phyloP scores from a whole-genome alignment of 2,113 vertebrate genomes.

The Lasiurus borealis region DNA sequence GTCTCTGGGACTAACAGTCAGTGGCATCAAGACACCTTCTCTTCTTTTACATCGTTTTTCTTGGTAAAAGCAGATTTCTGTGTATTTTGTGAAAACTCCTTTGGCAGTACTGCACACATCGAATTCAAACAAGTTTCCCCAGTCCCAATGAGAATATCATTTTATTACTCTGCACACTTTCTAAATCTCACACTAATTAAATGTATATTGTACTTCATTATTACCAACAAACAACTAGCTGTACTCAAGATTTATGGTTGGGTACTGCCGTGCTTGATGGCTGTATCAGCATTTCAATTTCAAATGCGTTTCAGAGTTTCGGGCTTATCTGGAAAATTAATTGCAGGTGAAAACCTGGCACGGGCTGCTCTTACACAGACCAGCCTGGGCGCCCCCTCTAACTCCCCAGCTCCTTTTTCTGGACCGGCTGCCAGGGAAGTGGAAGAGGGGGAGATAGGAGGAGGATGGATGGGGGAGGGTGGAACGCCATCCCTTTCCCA shows the following conservation, averaged over 20 bases:
- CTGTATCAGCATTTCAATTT: conserved; percentile 74
- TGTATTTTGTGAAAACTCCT: conserved; percentile 44
- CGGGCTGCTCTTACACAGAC: not conserved
- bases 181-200: conserved; percentile 79
- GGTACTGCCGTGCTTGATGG: not conserved
- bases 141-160: conserved; percentile 71
- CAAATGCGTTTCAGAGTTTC: conserved; percentile 57
- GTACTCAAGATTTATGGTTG: conserved; percentile 65
- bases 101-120: not conserved
- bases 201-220: conserved; percentile 74
- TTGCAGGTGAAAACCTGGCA: conserved; percentile 70
- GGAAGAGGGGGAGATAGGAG: not conserved
- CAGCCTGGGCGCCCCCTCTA: not conserved
- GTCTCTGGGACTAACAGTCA: not conserved
- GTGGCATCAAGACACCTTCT: conserved; percentile 4
- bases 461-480: not conserved
- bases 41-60: conserved; percentile 11
- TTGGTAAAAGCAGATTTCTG: conserved; percentile 29
- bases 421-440: conserved; percentile 16
- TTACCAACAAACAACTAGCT: conserved; percentile 67
- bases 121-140: conserved; percentile 58
- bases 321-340: conserved; percentile 76
- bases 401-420: conserved; percentile 11
- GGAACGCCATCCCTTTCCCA: not conserved
- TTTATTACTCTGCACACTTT: conserved; percentile 74